A percentile compares a stretch with the other conserved stretches of the same genome.
These are phyloP conservation scores for Polydrusus tereticollis DNA, from an alignment of 2,888 invertebrate species.

Conservation along the genomic window DNA sequence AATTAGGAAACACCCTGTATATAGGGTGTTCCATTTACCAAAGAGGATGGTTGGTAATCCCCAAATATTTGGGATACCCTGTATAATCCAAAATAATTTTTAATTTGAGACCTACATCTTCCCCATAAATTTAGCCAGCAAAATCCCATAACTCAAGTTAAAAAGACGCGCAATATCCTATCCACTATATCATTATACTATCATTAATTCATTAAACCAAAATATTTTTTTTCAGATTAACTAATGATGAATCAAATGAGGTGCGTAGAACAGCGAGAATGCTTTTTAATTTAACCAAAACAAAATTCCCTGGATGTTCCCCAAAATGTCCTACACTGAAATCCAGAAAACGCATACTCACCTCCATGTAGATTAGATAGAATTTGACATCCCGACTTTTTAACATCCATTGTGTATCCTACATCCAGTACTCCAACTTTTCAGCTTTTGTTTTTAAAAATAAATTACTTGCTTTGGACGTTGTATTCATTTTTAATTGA, in stretches of 20 bases:
- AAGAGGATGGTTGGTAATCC: too few species aligned
- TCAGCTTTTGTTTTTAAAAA: neutral
- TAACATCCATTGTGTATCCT: neutral
- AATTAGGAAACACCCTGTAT: too few species aligned
- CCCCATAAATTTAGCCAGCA: too few species aligned
- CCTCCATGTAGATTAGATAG: constrained; percentile 4
- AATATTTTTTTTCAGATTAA: constrained; percentile 35
- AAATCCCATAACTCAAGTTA: too few species aligned
- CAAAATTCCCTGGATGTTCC: constrained; percentile 17
- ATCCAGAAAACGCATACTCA: constrained; percentile 15
- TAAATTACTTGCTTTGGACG: neutral
- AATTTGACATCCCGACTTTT: too few species aligned
- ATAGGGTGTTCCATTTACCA: too few species aligned
- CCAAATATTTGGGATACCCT: too few species aligned
- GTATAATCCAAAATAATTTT: too few species aligned
- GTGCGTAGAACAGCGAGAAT: constrained; percentile 45
- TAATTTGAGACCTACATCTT: too few species aligned
- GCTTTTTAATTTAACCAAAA: constrained; percentile 30
- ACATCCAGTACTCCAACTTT: neutral
- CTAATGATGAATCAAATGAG: constrained; percentile 28
- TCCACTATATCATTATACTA: too few species aligned
- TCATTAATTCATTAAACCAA: neutral
- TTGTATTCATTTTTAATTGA: neutral
- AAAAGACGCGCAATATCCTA: too few species aligned
- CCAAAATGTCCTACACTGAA: constrained; percentile 14